Base-by-base conservation (phyloP, 53 echinoderm and acorn worm genomes). In the Henricia sp. region DNA sequence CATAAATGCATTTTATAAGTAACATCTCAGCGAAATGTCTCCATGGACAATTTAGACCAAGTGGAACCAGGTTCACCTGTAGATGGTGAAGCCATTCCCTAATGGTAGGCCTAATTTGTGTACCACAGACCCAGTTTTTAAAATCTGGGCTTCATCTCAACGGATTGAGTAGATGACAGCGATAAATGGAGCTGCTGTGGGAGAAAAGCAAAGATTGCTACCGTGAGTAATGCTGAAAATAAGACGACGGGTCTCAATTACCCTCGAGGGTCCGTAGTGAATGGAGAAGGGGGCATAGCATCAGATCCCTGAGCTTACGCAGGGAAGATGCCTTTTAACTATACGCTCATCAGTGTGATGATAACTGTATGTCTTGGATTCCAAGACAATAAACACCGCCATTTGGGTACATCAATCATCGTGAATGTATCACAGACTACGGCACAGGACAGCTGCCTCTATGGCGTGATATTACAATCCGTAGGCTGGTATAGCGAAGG, bases 281-380 rank as follows among this genome's bases (percentile, higher is more conserved):
- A 67, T n/a, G n/a, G 53, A 25, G 70, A 82, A 19, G 67, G 82
- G 26, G 42, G 46, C 11, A 17, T 0, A 8, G 77, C 14, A 80
- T 21, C 30, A 24, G 21, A 28, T n/a, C 65, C 36, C 32, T n/a
- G n/a, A n/a, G n/a, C n/a, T n/a, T n/a, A 21, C 13, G 19, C 38
- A 60, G 62, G 28, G 52, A 64, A 63, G 80, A 62, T 63, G 20
- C 64, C 80, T 80, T 80, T 80, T 80, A 80, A 80, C 62, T 33
- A 62, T 70, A 64, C 62, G 46, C 63, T 80, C 80, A 80, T 80
- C 62, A 80, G 42, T 46, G 44, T 64, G 80, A 80, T 80, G 80
- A 80, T 80, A 80, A 80, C 80, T 63, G 80, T 80, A 43, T 64
- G 80, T 48, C 80, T 63, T 19, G 21, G 80, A 80, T 64, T 80